Evolutionary conservation across 2,888 invertebrate species (phyloP).

Genomic region (Synergus gifuensis): DNA sequence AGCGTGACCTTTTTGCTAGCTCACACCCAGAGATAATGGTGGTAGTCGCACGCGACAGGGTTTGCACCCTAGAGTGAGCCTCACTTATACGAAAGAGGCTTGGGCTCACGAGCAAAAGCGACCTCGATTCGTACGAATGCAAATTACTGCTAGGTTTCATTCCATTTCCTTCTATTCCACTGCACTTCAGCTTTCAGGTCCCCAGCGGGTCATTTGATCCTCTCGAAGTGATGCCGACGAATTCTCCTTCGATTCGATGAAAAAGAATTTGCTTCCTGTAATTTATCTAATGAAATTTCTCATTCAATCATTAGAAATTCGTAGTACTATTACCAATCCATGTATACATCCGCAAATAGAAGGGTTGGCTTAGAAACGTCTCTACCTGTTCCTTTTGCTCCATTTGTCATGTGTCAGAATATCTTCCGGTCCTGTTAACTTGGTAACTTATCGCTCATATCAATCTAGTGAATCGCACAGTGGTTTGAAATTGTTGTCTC

Average conservation of each 20-base stretch:
- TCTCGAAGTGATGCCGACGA: constrained; percentile 29
- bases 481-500: constrained; percentile 28
- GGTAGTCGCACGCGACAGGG: constrained; percentile 39
- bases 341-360: constrained; percentile 25
- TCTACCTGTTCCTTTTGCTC: constrained; percentile 24
- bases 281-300: constrained; percentile 18
- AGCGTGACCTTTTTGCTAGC: constrained; percentile 41
- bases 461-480: constrained; percentile 24
- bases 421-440: constrained; percentile 40
- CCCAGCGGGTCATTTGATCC: constrained; percentile 50
- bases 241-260: constrained; percentile 14
- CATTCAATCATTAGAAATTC: constrained; percentile 3
- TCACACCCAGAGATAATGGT: constrained; percentile 41
- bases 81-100: constrained; percentile 42
- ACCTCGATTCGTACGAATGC: constrained; percentile 53
- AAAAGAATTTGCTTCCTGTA: constrained; percentile 2
- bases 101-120: constrained; percentile 54
- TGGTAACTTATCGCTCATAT: constrained; percentile 35
- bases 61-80: constrained; percentile 37
- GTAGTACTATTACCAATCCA: constrained; percentile 7
- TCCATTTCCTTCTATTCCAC: constrained; percentile 50
- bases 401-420: constrained; percentile 39
- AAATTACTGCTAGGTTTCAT: constrained; percentile 55
- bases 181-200: constrained; percentile 47
- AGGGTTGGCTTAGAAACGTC: constrained; percentile 10